phyloP scores from a whole-genome alignment of 1,140 invertebrate genomes.

The Hermatobates lingyangjiaoensis region DNA sequence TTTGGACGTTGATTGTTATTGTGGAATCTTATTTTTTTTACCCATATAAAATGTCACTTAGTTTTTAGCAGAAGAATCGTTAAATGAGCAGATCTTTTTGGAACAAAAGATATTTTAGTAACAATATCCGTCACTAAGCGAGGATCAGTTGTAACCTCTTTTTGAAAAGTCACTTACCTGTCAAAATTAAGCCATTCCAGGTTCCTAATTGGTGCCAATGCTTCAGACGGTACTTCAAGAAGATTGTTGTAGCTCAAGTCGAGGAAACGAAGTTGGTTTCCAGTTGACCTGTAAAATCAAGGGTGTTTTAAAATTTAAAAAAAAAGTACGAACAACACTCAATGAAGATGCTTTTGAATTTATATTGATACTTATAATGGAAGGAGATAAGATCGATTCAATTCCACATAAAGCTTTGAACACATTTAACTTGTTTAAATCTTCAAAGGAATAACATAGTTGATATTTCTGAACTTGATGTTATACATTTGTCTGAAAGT shows the following conservation, averaged over 20 bases:
- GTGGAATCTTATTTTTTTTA: no score
- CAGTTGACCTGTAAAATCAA: neutral
- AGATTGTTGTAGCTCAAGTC: neutral
- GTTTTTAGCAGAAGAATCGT: no score
- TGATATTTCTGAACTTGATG: constrained; percentile 49
- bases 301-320: constrained; percentile 60
- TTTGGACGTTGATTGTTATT: no score
- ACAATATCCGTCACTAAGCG: no score
- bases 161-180: neutral
- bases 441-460: constrained; percentile 69
- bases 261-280: neutral
- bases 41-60: no score
- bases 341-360: constrained; percentile 29
- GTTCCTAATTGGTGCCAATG: neutral
- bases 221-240: neutral
- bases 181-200: neutral
- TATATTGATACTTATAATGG: constrained; percentile 58
- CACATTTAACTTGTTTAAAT: constrained; percentile 56
- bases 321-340: constrained; percentile 46
- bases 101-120: no score
- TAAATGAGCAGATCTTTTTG: no score
- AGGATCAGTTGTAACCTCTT: neutral
- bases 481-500: constrained; percentile 42
- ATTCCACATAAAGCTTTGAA: constrained; percentile 46
- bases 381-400: constrained; percentile 51